A percentile compares a stretch with the other conserved stretches of the same genome.
These are phyloP conservation scores for Trisateles emortualis DNA, from an alignment of 2,888 invertebrate genomes.

Conservation along the genomic window DNA sequence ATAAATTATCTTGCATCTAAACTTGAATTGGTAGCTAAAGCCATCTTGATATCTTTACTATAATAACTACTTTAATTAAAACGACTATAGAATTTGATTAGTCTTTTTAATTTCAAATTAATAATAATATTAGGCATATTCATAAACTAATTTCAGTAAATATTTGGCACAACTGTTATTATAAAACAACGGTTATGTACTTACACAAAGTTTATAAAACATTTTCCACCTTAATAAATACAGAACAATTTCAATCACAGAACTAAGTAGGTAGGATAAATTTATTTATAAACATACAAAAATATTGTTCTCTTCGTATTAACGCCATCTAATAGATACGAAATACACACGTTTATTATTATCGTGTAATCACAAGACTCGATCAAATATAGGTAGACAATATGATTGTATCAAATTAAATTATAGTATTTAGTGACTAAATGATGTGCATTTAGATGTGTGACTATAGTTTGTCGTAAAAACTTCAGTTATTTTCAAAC, in stretches of 20 bases:
- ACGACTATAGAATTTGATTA: neutral
- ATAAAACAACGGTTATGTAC: slow-evolving; percentile 2
- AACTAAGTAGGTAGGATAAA: slow-evolving; percentile 3
- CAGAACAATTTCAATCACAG: slow-evolving; percentile 34
- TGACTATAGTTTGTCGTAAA: slow-evolving; percentile 9
- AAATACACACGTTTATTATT: neutral
- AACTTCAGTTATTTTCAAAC: slow-evolving; percentile 82
- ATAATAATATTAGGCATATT: slow-evolving; percentile 20
- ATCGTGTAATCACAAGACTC: too few relatives aligned
- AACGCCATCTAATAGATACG: neutral
- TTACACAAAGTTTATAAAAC: slow-evolving; percentile 9
- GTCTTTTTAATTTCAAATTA: slow-evolving; percentile 30
- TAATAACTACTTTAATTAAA: neutral
- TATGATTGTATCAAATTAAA: too few relatives aligned
- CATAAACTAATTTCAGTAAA: slow-evolving; percentile 27
- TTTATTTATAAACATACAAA: slow-evolving; percentile 11
- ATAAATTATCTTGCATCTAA: too few relatives aligned
- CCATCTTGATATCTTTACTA: neutral
- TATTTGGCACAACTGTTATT: slow-evolving; percentile 20
- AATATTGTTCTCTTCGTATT: slow-evolving; percentile 10
- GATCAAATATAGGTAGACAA: neutral
- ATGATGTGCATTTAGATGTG: too few relatives aligned
- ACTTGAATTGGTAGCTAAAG: too few relatives aligned
- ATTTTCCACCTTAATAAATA: slow-evolving; percentile 23
- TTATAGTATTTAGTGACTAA: too few relatives aligned